Percentiles rank a stretch among this genome's conserved stretches.
Evolutionary conservation across 2,113 vertebrate species (phyloP).

Genomic region (Gambusia affinis): DNA sequence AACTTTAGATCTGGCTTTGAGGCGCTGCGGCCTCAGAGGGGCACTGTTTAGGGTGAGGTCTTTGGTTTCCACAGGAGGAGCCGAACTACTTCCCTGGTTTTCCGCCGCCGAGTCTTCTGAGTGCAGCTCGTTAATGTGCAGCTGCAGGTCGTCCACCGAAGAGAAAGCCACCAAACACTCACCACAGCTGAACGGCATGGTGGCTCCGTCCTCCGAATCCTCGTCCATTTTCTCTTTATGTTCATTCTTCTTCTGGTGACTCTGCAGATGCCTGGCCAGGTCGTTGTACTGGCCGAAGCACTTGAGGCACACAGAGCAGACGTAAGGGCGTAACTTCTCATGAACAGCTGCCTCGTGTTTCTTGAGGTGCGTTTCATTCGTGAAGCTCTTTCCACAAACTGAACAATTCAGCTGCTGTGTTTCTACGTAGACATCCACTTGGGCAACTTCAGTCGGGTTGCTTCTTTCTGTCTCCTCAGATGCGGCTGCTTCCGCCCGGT

Average conservation of each 20-base stretch:
- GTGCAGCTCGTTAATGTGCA: conserved; percentile 48
- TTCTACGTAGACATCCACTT: conserved; percentile 16
- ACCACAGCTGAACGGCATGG: conserved; percentile 45
- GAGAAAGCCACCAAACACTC: conserved; percentile 41
- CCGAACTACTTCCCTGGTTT: background rate
- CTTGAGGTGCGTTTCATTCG: conserved; percentile 22
- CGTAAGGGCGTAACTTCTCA: conserved; percentile 58
- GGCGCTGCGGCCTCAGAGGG: conserved; percentile 61
- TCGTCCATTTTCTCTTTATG: rapidly evolving
- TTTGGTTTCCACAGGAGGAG: background rate
- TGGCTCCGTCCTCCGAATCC: background rate
- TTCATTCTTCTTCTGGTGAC: conserved; percentile 38
- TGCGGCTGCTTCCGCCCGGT: background rate
- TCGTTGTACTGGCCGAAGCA: conserved; percentile 67
- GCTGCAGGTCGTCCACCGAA: conserved; percentile 50
- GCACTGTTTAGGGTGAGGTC: background rate
- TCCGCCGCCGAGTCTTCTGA: conserved; percentile 10
- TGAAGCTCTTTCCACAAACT: conserved; percentile 56
- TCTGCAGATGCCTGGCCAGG: conserved; percentile 60
- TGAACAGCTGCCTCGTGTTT: conserved; percentile 54
- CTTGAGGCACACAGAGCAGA: conserved; percentile 65
- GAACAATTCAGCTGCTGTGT: conserved; percentile 11
- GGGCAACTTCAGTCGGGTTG: background rate
- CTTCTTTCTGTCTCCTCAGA: background rate
- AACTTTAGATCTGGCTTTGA: conserved; percentile 49